A percentile compares a stretch with the other conserved stretches of the same genome.
phyloP scores from a whole-genome alignment of 2,888 invertebrate genomes.

The Galeruca laticollis region DNA sequence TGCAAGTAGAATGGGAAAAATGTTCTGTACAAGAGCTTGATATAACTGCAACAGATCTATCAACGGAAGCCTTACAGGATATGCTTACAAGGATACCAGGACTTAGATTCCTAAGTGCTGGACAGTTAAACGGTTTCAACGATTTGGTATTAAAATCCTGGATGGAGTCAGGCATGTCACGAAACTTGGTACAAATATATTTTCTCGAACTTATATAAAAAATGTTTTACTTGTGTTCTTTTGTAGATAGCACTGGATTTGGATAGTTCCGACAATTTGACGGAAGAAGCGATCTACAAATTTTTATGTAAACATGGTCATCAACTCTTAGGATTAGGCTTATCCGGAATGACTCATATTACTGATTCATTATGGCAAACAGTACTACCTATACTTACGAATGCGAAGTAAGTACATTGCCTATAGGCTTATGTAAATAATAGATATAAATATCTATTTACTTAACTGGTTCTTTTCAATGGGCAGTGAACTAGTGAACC shows the following conservation, averaged over 20 bases:
- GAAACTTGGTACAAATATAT: conserved; percentile 62
- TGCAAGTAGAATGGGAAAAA: conserved; percentile 99
- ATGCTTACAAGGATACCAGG: conserved; percentile 90
- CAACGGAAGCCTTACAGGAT: conserved; percentile 92
- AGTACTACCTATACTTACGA: conserved; percentile 89
- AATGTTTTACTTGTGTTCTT: conserved; percentile 7
- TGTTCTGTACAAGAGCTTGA: conserved; percentile 91
- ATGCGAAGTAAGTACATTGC: conserved; percentile 85
- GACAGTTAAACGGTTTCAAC: conserved; percentile 97
- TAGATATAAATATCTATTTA: too few species aligned
- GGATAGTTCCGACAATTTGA: conserved; percentile 94
- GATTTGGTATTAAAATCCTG: conserved; percentile 94
- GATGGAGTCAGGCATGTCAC: conserved; percentile 86
- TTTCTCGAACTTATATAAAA: background rate
- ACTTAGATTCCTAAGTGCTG: conserved; percentile 91
- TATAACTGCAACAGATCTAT: conserved; percentile 96
- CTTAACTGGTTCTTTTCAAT: too few species aligned
- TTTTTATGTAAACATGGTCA: conserved; percentile 91
- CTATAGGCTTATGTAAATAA: too few species aligned
- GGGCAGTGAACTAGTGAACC: too few species aligned
- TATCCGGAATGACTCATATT: conserved; percentile 97
- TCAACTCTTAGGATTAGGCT: conserved; percentile 87
- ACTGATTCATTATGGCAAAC: conserved; percentile 99
- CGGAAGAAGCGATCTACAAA: conserved; percentile 92
- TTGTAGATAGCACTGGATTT: conserved; percentile 85